Evolutionary conservation across 2,113 vertebrate species (phyloP), one percentile per base, ranked within the genome.

Genomic region (Etheostoma cragini): DNA sequence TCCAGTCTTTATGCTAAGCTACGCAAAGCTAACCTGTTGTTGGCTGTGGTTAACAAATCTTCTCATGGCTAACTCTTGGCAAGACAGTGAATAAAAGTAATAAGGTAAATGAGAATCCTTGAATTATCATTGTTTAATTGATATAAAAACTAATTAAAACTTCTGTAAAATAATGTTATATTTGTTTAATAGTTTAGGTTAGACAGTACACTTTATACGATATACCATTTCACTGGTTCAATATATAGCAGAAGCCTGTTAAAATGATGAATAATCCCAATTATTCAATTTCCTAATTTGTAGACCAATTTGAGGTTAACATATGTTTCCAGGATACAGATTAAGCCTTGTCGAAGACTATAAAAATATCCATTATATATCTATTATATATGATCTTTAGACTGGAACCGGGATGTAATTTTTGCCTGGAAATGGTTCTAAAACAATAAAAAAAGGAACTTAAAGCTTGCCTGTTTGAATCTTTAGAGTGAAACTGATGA

Each of bases 401-500:
- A 76, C 50, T 54, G 38, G 45, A 56, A 73, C 14, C 14, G 54
- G 47, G 12, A 26, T 67, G 45, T 66, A 22, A 14, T 62, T 8
- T 57, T 73, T 80, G 73, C 75, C 61, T 80, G 78, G 68, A 78
- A 57, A 63, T 42, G 57, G 8, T 49, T 68, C 62, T 30, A 11
- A 77, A 82, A 85, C 21, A 72, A 49, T 64, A 52, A 26, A 45
- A 45, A 82, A 78, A 76, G 46, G 5, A 88, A 72, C 54, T 63
- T 57, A 6, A 72, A 45, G 22, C 50, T 64, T 11, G 47, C 11
- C 52, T 45, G 65, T 30, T 53, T 85, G 60, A 19, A 69, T 80
- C 54, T 65, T 70, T 14, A 52, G 19, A 46, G 50, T 60, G 8
- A 83, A 82, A 80, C 45, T 21, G 19, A 17, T 60, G 17, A 72